Conservation (phyloP, 2,113 vertebrate species). For the Brienomyrus longianalis region DNA sequence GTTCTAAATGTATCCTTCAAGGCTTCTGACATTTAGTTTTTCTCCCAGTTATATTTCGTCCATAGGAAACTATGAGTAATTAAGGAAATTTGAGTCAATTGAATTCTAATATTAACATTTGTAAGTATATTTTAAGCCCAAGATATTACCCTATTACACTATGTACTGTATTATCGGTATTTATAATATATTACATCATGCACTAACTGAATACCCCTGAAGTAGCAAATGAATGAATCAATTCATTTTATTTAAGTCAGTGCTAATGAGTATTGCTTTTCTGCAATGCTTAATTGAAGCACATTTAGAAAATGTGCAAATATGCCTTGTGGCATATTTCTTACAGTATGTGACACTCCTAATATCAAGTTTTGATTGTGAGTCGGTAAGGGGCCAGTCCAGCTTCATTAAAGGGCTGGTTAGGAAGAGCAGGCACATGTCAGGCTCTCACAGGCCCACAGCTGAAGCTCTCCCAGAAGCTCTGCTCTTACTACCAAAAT, state of each 20-base stretch:
- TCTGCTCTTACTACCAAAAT: not conserved
- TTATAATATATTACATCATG: not conserved
- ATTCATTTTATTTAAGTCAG: not conserved
- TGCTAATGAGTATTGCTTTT: slow-evolving; percentile 3
- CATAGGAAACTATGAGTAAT: not conserved
- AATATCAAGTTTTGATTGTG: not conserved
- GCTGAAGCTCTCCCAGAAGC: not conserved
- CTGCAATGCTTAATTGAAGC: not conserved
- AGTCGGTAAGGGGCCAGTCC: not conserved
- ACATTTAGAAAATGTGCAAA: not conserved
- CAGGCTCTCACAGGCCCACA: not conserved
- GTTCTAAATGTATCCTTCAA: not conserved
- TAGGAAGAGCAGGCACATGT: not conserved
- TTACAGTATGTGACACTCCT: not conserved
- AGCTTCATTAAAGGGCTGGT: not conserved
- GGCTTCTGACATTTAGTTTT: not conserved
- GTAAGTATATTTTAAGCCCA: not conserved
- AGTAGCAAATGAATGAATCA: not conserved
- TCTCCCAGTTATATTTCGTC: not conserved
- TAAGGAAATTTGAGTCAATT: not conserved
- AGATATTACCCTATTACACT: not conserved
- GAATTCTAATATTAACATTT: not conserved
- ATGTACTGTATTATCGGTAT: not conserved
- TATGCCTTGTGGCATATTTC: not conserved
- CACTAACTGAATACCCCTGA: not conserved